phyloP scores from a whole-genome alignment of 1,140 invertebrate genomes.

The Ylistrum balloti region DNA sequence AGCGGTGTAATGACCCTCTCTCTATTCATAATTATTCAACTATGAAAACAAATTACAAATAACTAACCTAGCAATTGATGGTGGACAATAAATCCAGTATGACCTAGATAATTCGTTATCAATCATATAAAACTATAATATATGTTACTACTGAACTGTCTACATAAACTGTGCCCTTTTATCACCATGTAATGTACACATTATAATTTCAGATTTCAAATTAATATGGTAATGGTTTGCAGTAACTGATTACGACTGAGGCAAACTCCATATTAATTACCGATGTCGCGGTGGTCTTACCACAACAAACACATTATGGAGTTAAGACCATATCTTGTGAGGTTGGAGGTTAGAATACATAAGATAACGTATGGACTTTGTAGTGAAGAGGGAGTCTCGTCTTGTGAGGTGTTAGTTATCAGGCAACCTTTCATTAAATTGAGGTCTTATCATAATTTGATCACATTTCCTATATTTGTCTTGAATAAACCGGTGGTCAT shows the following conservation, averaged over 20 bases:
- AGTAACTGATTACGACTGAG: neutral
- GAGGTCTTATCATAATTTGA: too few relatives aligned
- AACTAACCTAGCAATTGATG: neutral
- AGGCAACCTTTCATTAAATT: too few relatives aligned
- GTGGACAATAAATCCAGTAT: neutral
- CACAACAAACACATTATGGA: neutral
- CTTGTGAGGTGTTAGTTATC: too few relatives aligned
- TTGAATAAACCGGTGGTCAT: too few relatives aligned
- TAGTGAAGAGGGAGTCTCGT: too few relatives aligned
- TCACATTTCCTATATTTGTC: too few relatives aligned
- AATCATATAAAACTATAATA: neutral
- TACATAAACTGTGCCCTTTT: neutral
- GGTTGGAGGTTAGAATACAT: neutral
- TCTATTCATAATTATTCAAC: neutral
- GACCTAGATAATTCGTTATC: neutral
- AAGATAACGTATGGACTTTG: neutral
- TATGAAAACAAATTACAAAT: constrained; percentile 16
- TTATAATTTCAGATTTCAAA: neutral
- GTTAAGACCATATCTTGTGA: neutral
- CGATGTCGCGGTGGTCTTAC: neutral
- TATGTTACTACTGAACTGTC: neutral
- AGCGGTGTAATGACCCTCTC: neutral
- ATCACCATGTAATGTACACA: neutral
- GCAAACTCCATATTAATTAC: neutral
- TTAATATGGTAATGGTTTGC: constrained; percentile 15